These are phyloP conservation scores for Rambutsinella grinnellia DNA, from an alignment of 2,888 invertebrate species.

Conservation along the genomic window DNA sequence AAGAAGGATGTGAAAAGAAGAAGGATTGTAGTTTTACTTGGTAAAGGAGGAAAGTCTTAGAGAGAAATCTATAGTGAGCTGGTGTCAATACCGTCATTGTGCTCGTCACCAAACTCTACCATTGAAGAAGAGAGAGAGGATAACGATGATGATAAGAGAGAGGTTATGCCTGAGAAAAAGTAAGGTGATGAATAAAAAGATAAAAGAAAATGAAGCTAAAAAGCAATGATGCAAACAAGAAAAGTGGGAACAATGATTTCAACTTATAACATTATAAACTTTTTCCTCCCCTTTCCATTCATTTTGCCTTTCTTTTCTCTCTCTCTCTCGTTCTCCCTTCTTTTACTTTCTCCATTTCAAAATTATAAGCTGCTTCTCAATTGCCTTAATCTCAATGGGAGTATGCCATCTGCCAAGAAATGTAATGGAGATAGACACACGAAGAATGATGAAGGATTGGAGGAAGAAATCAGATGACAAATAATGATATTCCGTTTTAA, in stretches of 20 bases:
- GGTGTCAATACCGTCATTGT: background rate
- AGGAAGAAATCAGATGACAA: conserved; percentile 40
- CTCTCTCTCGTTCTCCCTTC: background rate
- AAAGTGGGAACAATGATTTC: conserved; percentile 53
- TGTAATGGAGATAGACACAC: conserved; percentile 18
- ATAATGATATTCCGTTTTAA: conserved; percentile 33
- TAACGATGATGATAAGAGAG: background rate
- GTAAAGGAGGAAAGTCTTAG: background rate
- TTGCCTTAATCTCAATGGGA: conserved; percentile 17
- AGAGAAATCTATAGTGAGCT: background rate
- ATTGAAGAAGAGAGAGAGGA: background rate
- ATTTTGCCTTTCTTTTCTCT: conserved; percentile 9
- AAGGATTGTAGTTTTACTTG: background rate
- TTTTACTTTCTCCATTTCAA: background rate
- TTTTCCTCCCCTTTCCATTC: conserved; percentile 16
- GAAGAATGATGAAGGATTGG: conserved; percentile 3
- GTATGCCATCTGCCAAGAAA: conserved; percentile 27
- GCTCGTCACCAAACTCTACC: background rate
- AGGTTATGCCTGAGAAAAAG: conserved; percentile 16
- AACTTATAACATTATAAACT: conserved; percentile 52
- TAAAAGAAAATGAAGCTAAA: conserved; percentile 46
- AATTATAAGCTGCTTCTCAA: conserved; percentile 3
- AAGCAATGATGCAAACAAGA: conserved; percentile 52
- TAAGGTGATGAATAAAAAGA: conserved; percentile 44
- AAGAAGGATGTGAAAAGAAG: background rate